These are phyloP conservation scores for Mesoclemmys tuberculata DNA, from an alignment of 2,113 vertebrate genomes.

Conservation along the genomic window DNA sequence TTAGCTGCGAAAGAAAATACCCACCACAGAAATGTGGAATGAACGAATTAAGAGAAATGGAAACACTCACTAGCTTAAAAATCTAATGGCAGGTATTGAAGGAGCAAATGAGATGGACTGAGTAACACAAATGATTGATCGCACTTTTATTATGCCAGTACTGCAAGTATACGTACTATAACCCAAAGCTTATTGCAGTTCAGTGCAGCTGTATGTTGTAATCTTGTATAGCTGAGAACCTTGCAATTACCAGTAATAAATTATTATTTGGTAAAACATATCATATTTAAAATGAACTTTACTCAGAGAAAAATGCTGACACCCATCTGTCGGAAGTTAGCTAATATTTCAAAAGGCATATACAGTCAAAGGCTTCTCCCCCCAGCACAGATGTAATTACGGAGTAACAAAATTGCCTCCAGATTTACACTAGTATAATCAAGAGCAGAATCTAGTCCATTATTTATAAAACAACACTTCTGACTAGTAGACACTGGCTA, in stretches of 20 bases:
- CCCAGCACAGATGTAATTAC: rapidly evolving
- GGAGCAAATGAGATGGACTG: background rate
- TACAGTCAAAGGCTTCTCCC: too few species aligned
- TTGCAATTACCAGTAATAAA: background rate
- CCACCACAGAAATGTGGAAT: rapidly evolving
- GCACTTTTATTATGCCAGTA: rapidly evolving
- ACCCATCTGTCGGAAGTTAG: background rate
- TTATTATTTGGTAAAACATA: background rate
- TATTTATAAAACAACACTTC: background rate
- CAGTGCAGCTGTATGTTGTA: rapidly evolving
- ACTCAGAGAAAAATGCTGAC: background rate
- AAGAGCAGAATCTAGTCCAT: background rate
- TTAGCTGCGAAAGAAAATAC: background rate
- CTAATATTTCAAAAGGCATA: background rate
- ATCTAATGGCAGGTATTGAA: background rate
- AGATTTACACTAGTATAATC: background rate
- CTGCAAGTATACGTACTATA: rapidly evolving
- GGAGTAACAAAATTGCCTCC: background rate
- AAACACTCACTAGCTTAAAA: background rate
- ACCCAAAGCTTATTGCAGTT: rapidly evolving
- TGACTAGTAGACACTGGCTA: background rate
- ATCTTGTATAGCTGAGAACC: background rate
- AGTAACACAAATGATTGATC: background rate
- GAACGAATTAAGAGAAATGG: rapidly evolving
- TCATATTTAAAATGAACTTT: background rate